Evolutionary conservation across 2,888 invertebrate genomes (phyloP).

Genomic region (Drosophila macrospina): DNA sequence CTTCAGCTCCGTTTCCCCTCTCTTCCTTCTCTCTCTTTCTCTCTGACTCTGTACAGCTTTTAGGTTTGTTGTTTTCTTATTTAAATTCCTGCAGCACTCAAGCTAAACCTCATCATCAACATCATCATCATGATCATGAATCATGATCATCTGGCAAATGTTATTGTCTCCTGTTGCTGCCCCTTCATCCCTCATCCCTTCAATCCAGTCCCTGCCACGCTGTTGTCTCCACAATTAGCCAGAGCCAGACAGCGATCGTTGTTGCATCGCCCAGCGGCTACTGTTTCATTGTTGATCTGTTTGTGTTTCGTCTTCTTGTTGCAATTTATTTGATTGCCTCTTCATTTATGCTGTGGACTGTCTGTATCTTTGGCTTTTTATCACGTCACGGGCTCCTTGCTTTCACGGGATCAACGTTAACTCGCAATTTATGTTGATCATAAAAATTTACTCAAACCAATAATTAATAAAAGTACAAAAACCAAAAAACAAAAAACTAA

Average conservation of each 20-base stretch:
- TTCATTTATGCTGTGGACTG: constrained; percentile 45
- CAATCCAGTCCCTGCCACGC: not conserved
- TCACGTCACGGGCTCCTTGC: constrained; percentile 49
- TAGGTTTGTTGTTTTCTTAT: constrained; percentile 43
- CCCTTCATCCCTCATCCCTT: not conserved
- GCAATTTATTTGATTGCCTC: constrained; percentile 80
- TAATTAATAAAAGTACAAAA: constrained; percentile 69
- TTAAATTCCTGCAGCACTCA: constrained; percentile 70
- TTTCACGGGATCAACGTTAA: constrained; percentile 61
- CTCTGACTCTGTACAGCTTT: not conserved
- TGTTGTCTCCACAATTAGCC: constrained; percentile 31
- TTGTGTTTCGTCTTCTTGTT: constrained; percentile 38
- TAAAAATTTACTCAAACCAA: constrained; percentile 74
- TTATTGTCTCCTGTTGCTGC: constrained; percentile 48
- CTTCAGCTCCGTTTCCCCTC: constrained; percentile 5
- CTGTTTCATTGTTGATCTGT: constrained; percentile 66
- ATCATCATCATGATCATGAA: constrained; percentile 32
- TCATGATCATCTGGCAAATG: constrained; percentile 50
- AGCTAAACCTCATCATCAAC: constrained; percentile 49
- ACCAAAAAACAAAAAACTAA: constrained; percentile 20
- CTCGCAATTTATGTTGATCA: constrained; percentile 77
- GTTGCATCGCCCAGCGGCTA: constrained; percentile 50
- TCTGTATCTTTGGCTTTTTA: constrained; percentile 34
- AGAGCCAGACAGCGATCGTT: constrained; percentile 12
- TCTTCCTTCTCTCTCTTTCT: not conserved